Percentiles rank a stretch among this genome's conserved stretches.
phyloP scores from a whole-genome alignment of 2,888 invertebrate genomes.

The Mesochorus sp. region DNA sequence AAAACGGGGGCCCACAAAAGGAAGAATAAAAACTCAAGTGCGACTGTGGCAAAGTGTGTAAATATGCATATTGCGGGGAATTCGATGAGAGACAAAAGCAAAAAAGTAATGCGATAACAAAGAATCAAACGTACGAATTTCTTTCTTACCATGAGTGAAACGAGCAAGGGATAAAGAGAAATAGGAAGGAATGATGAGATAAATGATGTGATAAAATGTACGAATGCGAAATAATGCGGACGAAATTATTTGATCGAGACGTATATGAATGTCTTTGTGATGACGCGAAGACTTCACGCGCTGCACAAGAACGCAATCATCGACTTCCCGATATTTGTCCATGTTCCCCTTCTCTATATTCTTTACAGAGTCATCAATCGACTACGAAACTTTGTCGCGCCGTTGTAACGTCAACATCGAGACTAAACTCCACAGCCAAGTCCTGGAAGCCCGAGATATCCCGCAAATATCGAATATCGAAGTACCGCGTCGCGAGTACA shows the following conservation, averaged over 20 bases:
- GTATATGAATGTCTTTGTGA: background rate
- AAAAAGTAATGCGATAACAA: background rate
- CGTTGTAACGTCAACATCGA: slow-evolving; percentile 1
- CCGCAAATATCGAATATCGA: slow-evolving; percentile 53
- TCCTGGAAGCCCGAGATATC: slow-evolving; percentile 32
- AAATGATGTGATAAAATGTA: background rate
- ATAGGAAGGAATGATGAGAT: background rate
- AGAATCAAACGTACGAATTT: too few species aligned
- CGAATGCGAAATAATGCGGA: background rate
- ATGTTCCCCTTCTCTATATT: background rate
- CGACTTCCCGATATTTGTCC: slow-evolving; percentile 8
- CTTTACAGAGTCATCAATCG: slow-evolving; percentile 43
- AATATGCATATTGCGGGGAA: too few species aligned
- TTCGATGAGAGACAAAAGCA: background rate
- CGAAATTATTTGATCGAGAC: background rate
- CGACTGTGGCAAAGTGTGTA: too few species aligned
- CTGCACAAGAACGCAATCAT: background rate
- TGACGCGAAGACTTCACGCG: slow-evolving; percentile 42
- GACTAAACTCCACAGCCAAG: too few species aligned
- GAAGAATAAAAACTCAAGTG: too few species aligned
- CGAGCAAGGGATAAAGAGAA: background rate
- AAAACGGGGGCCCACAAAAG: background rate
- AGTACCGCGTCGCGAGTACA: slow-evolving; percentile 44
- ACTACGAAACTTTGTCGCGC: slow-evolving; percentile 33
- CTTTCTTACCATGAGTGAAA: too few species aligned